These are phyloP conservation scores for Vulpes vulpes DNA, from an alignment of 2,113 vertebrate species.

Conservation along the genomic window DNA sequence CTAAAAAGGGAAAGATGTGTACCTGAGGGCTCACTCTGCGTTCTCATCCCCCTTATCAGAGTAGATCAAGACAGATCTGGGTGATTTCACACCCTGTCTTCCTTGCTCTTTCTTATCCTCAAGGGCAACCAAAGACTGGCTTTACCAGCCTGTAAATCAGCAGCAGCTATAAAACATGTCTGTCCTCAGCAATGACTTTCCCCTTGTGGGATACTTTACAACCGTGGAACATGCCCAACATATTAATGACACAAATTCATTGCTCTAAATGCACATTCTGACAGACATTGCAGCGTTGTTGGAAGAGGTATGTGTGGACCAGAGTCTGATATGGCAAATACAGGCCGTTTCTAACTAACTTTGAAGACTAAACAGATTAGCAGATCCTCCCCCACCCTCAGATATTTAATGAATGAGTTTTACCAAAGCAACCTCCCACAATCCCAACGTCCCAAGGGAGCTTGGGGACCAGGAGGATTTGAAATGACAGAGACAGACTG, in stretches of 20 bases:
- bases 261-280: conserved; percentile 84
- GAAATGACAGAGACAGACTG: not conserved
- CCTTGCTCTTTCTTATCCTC: conserved; percentile 66
- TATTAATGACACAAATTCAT: conserved; percentile 87
- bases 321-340: not conserved
- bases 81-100: not conserved
- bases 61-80: not conserved
- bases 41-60: not conserved
- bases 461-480: not conserved
- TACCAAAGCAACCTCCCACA: not conserved
- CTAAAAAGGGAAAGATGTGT: not conserved
- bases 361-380: not conserved
- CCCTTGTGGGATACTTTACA: conserved; percentile 84
- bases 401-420: conserved; percentile 26
- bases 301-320: not conserved
- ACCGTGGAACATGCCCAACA: conserved; percentile 84
- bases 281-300: conserved; percentile 39
- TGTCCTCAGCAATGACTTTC: conserved; percentile 81
- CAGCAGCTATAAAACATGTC: conserved; percentile 82
- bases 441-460: not conserved
- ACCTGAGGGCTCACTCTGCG: not conserved
- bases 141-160: conserved; percentile 86
- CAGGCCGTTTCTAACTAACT: not conserved
- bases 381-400: not conserved
- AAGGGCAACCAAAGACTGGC: conserved; percentile 84